phyloP scores from a whole-genome alignment of 2,113 vertebrate genomes.

The Podarcis cretensis region DNA sequence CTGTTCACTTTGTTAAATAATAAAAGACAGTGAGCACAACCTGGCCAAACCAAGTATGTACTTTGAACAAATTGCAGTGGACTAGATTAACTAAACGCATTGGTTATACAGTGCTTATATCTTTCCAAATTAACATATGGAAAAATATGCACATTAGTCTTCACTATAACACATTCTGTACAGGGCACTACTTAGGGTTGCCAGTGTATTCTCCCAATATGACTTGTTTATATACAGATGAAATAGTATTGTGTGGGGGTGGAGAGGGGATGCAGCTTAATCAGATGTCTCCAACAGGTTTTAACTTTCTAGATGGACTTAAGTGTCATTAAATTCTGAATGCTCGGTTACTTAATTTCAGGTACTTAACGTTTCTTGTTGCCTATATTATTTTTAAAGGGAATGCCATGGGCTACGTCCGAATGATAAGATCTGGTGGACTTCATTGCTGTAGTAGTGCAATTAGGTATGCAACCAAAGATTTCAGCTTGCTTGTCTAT shows the following conservation, averaged over 20 bases:
- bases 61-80: neutral
- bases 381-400: constrained; percentile 77
- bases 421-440: constrained; percentile 98
- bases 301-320: neutral
- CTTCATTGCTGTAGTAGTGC: constrained; percentile 98
- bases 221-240: neutral
- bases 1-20: neutral
- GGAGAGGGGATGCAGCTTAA: neutral
- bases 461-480: constrained; percentile 84
- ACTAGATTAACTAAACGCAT: neutral
- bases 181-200: neutral
- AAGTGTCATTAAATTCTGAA: constrained; percentile 1
- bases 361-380: constrained; percentile 1
- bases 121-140: too few relatives aligned
- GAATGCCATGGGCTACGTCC: constrained; percentile 97
- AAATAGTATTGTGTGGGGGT: neutral
- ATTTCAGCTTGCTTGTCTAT: neutral
- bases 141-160: neutral
- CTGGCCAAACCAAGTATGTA: neutral
- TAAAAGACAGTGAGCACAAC: neutral
- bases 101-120: neutral
- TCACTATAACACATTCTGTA: neutral
- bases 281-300: neutral
- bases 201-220: neutral
- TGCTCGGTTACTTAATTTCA: neutral